These are phyloP conservation scores for Aphaenogaster rudis DNA, from an alignment of 1,140 invertebrate species.

Conservation along the genomic window DNA sequence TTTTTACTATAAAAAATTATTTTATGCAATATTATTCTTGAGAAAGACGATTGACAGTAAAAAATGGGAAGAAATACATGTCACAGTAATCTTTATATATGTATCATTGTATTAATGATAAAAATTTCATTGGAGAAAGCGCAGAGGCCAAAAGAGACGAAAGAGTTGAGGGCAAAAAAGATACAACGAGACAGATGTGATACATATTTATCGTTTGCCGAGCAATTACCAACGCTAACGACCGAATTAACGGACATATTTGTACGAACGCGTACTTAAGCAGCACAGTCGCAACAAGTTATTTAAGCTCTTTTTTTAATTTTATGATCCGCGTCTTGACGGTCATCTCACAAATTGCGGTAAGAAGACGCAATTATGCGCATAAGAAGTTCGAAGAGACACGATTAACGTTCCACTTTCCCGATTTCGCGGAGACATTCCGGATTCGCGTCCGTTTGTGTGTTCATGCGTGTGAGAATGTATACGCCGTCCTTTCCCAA, in stretches of 20 bases:
- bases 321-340: constrained; percentile 50
- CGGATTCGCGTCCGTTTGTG: background rate
- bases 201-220: constrained; percentile 63
- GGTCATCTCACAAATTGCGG: constrained; percentile 65
- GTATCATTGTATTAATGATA: background rate
- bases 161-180: background rate
- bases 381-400: constrained; percentile 9
- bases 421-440: constrained; percentile 48
- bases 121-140: constrained; percentile 47
- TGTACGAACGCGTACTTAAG: constrained; percentile 57
- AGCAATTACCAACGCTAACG: constrained; percentile 70
- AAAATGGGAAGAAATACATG: no score
- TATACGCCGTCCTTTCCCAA: constrained; percentile 65
- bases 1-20: constrained; percentile 1
- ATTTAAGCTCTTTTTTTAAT: constrained; percentile 56
- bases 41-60: background rate
- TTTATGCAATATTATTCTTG: background rate
- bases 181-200: background rate
- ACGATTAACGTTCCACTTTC: constrained; percentile 15
- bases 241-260: constrained; percentile 60
- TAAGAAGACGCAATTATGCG: constrained; percentile 63
- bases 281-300: background rate
- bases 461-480: constrained; percentile 21
- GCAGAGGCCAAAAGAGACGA: no score
- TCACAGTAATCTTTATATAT: background rate